These are phyloP conservation scores for Mesodorylaimus sp. DNA, from an alignment of 2,888 invertebrate genomes.

Conservation along the genomic window DNA sequence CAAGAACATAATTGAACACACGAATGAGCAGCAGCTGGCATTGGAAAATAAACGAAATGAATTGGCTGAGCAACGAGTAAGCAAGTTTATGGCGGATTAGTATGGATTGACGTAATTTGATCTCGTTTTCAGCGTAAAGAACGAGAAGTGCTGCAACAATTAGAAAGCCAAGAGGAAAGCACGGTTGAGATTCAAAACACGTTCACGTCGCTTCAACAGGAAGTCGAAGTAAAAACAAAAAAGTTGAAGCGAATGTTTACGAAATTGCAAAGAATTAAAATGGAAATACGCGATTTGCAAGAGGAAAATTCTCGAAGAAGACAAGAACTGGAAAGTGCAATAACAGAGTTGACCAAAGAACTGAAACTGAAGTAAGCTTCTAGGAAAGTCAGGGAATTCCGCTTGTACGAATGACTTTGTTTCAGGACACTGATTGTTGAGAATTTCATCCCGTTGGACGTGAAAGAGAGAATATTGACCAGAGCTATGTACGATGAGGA, in stretches of 20 bases:
- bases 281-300: constrained; percentile 58
- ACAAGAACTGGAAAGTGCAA: constrained; percentile 70
- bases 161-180: constrained; percentile 81
- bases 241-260: constrained; percentile 44
- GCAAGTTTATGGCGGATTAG: background rate
- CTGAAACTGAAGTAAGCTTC: constrained; percentile 58
- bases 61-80: constrained; percentile 65
- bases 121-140: constrained; percentile 37
- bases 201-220: constrained; percentile 75
- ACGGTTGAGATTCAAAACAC: constrained; percentile 73
- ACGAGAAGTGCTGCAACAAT: constrained; percentile 76
- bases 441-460: constrained; percentile 56
- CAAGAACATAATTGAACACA: constrained; percentile 77
- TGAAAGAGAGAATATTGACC: constrained; percentile 40
- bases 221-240: constrained; percentile 65
- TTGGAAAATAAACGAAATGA: constrained; percentile 65
- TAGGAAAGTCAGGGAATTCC: background rate
- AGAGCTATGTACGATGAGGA: constrained; percentile 62
- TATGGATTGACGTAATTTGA: constrained; percentile 1
- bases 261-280: constrained; percentile 54
- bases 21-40: constrained; percentile 75
- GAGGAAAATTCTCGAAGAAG: constrained; percentile 77
- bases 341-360: constrained; percentile 71
- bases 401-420: background rate
- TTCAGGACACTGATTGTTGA: constrained; percentile 51